A percentile compares a stretch with the other conserved stretches of the same genome.
Conservation (phyloP, 1,140 invertebrate species). For the Pinna nobilis region DNA sequence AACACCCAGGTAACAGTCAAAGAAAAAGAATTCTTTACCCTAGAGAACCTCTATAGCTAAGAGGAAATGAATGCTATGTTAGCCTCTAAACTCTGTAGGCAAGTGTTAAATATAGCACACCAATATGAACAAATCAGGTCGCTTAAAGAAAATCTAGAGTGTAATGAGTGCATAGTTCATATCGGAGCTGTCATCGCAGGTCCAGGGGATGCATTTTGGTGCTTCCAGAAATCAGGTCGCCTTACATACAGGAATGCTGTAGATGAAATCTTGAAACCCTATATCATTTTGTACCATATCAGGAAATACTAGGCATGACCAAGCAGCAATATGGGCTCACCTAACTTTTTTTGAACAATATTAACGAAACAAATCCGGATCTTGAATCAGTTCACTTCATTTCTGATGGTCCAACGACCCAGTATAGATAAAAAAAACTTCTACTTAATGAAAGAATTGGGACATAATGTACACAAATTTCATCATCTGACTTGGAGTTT, state of each 20-base stretch:
- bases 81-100: neutral
- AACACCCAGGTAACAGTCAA: constrained; percentile 9
- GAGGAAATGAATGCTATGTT: constrained; percentile 4
- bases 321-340: constrained; percentile 44
- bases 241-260: constrained; percentile 19
- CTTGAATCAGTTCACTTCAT: constrained; percentile 53
- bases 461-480: constrained; percentile 20
- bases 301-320: constrained; percentile 36
- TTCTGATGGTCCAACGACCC: constrained; percentile 44
- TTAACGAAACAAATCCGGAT: constrained; percentile 33
- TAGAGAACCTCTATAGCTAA: neutral
- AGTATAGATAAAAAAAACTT: constrained; percentile 47
- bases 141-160: constrained; percentile 24
- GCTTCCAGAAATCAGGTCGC: constrained; percentile 28
- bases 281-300: constrained; percentile 41
- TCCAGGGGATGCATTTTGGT: constrained; percentile 25
- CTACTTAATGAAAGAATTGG: neutral
- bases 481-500: constrained; percentile 70
- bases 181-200: constrained; percentile 21
- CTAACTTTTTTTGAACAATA: constrained; percentile 43
- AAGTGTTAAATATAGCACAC: constrained; percentile 30
- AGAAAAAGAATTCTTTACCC: neutral
- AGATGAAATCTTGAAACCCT: neutral
- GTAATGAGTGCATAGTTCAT: constrained; percentile 33
- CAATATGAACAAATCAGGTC: constrained; percentile 13